A percentile compares a stretch with the other conserved stretches of the same genome.
These are phyloP conservation scores for Neogale vison DNA, from an alignment of 2,113 vertebrate species.

Conservation along the genomic window DNA sequence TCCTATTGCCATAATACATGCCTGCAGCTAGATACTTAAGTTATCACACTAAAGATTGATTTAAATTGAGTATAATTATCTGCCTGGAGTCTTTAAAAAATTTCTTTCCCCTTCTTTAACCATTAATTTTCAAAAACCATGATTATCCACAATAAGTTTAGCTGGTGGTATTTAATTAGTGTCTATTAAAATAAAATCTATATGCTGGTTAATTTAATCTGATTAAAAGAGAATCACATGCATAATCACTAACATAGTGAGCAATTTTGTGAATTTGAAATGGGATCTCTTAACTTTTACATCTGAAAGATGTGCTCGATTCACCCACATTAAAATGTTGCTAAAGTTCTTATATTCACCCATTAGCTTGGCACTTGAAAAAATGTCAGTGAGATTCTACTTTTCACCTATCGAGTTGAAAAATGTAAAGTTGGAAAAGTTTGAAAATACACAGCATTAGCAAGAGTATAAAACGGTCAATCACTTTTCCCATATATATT, in stretches of 20 bases:
- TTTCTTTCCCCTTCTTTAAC: slow-evolving; percentile 30
- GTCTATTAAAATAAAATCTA: slow-evolving; percentile 69
- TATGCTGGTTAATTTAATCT: slow-evolving; percentile 66
- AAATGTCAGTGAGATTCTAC: not conserved
- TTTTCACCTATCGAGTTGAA: not conserved
- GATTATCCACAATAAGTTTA: slow-evolving; percentile 63
- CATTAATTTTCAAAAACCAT: slow-evolving; percentile 70
- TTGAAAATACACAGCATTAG: not conserved
- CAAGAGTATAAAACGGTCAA: not conserved
- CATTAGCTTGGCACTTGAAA: not conserved
- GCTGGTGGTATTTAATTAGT: slow-evolving; percentile 53
- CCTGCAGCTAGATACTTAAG: slow-evolving; percentile 77
- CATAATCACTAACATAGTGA: not conserved
- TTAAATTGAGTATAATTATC: slow-evolving; percentile 80
- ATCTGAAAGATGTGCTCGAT: not conserved
- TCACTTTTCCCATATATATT: not conserved
- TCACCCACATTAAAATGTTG: slow-evolving; percentile 26
- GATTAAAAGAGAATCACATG: slow-evolving; percentile 44
- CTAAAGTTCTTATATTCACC: not conserved
- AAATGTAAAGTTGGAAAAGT: not conserved
- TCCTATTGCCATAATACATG: slow-evolving; percentile 59
- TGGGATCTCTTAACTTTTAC: not conserved
- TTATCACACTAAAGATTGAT: slow-evolving; percentile 79
- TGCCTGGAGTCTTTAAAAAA: slow-evolving; percentile 51
- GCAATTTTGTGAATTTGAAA: slow-evolving; percentile 31